These are phyloP conservation scores for Morbakka virulenta DNA, from an alignment of 30 jellyfish, hydroid and myxozoan species.

Conservation along the genomic window DNA sequence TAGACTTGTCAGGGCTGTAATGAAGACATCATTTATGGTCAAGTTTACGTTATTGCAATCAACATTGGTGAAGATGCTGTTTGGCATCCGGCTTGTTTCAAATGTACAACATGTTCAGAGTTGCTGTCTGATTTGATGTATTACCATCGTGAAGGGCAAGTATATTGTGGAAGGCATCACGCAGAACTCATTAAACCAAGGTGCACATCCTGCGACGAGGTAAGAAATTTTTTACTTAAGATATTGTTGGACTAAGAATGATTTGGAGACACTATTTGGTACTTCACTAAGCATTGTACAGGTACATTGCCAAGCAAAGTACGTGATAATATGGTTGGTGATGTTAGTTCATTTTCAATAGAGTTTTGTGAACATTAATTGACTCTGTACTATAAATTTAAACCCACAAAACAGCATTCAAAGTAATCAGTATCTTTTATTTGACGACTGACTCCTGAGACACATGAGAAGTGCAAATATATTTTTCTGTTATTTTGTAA, in stretches of 20 bases:
- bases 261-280: too few species aligned
- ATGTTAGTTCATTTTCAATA: background rate
- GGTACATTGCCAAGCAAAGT: background rate
- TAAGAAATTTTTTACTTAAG: slow-evolving; percentile 7
- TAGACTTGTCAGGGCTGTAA: slow-evolving; percentile 77
- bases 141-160: slow-evolving; percentile 60
- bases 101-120: slow-evolving; percentile 78
- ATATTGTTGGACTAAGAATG: background rate
- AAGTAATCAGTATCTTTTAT: too few species aligned
- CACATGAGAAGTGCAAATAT: too few species aligned
- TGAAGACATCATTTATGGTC: slow-evolving; percentile 50
- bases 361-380: too few species aligned
- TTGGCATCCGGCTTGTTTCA: slow-evolving; percentile 97
- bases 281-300: background rate
- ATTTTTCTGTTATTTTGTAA: too few species aligned
- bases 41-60: slow-evolving; percentile 72
- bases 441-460: too few species aligned
- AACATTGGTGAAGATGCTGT: slow-evolving; percentile 65
- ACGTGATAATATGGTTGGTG: too few species aligned
- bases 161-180: slow-evolving; percentile 87
- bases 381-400: too few species aligned
- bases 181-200: slow-evolving; percentile 92
- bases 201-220: slow-evolving; percentile 98
- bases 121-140: slow-evolving; percentile 80
- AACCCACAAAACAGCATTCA: too few species aligned